Evolutionary conservation across 1,140 invertebrate genomes (phyloP), one percentile per base, ranked within the genome.

Genomic region (Hylyphantes graminicola): DNA sequence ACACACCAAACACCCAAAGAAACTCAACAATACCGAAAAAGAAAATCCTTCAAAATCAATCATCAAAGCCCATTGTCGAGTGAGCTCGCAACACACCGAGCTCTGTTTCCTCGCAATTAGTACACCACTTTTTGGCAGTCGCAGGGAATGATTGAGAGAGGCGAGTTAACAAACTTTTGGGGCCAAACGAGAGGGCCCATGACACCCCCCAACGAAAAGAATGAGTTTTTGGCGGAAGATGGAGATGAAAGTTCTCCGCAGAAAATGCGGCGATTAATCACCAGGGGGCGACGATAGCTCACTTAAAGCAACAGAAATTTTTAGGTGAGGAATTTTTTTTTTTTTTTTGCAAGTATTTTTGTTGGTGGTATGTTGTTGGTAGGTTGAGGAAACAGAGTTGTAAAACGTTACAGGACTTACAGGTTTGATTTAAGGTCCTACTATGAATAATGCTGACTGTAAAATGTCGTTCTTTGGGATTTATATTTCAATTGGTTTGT

Each of bases 151-250:
- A 81, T 81, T 72, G 79, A 81, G 68, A 73, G 79, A 48, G 19
- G 55, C 51, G 79, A 81, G 79, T 81, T 81, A 81, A 81, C 79
- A 81, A 81, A 81, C 79, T 81, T 81, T 81, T 81, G 72, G 79
- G 72, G 79, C 72, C 67, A 73, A 35, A 81, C 53, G 35, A 35
- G 35, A 81, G 63, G 79, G 67, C 79, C 65, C 72, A 54, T 73
- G 65, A 72, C 65, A 81, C 79, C 51, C 53, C 57, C 51, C 35
- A 35, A 35, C 35, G 35, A 72, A 73, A 73, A 81, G 65, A 81
- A 59, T 67, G 63, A 67, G 77, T 17, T 17, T 50, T n/a, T 13
- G 67, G n/a, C 35, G 57, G 55, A 81, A 81, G 79, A 81, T 81
- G 79, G 79, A 81, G 77, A 81, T 81, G 79, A 81, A 81, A 81